These are phyloP conservation scores for Nesoenas mayeri DNA, from an alignment of 2,113 vertebrate genomes.

Conservation along the genomic window DNA sequence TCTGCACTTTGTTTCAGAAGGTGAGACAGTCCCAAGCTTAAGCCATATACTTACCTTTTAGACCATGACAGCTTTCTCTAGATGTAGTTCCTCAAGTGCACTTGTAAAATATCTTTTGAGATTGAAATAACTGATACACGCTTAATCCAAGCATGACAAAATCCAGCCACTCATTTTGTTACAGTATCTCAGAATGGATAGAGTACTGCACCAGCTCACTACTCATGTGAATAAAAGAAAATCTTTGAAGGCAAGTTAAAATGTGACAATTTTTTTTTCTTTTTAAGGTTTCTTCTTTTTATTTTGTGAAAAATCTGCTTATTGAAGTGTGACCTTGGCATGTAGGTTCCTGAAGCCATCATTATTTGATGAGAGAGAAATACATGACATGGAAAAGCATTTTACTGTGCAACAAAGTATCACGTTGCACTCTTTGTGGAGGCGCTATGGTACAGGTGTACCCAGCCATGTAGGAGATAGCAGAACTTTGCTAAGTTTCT, in stretches of 20 bases:
- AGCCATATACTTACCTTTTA: neutral
- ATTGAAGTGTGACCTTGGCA: neutral
- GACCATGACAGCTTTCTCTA: neutral
- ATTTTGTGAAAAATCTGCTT: neutral
- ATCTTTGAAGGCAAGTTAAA: neutral
- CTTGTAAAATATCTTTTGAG: neutral
- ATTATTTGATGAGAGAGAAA: neutral
- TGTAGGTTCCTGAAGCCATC: neutral
- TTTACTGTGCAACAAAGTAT: neutral
- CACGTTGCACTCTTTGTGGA: rapidly evolving
- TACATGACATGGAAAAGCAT: neutral
- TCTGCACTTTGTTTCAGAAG: neutral
- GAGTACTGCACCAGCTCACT: neutral
- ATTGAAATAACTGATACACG: neutral
- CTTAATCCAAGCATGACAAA: neutral
- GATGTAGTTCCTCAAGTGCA: neutral
- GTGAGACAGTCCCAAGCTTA: neutral
- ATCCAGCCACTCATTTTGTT: neutral
- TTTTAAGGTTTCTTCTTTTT: neutral
- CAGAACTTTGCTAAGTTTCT: neutral
- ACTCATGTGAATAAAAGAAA: neutral
- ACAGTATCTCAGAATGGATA: neutral
- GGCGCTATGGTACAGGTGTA: neutral
- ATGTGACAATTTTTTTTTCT: neutral
- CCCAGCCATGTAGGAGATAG: neutral